phyloP scores from a whole-genome alignment of 2,797 vertebrate genomes.

The Geotrypetes seraphini region DNA sequence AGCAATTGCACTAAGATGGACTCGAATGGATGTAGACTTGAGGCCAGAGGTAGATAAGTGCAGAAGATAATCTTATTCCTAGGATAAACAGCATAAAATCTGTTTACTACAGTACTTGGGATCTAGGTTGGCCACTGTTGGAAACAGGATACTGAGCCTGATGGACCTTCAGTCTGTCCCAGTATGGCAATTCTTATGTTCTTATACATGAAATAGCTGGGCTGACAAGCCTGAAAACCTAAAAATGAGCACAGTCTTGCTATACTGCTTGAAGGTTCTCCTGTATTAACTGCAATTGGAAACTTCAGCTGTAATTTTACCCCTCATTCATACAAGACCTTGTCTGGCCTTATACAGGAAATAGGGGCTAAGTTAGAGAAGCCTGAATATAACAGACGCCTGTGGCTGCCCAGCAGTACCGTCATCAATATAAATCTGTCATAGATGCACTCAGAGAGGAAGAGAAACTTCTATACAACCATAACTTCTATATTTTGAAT shows the following conservation, averaged over 20 bases:
- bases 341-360: conserved; percentile 61
- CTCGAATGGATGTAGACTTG: too few relatives aligned
- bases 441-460: conserved; percentile 47
- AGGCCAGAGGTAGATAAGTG: too few relatives aligned
- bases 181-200: too few relatives aligned
- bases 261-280: conserved; percentile 34
- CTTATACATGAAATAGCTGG: neutral
- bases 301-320: conserved; percentile 56
- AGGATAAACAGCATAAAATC: too few relatives aligned
- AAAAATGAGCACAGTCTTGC: conserved; percentile 24
- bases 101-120: too few relatives aligned
- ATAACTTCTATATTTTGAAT: conserved; percentile 34
- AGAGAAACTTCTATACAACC: conserved; percentile 43
- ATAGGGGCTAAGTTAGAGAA: conserved; percentile 42
- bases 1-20: too few relatives aligned
- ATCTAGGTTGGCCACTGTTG: too few relatives aligned
- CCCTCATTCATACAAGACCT: conserved; percentile 43
- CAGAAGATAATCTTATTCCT: too few relatives aligned
- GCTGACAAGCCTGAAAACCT: neutral
- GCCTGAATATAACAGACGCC: conserved; percentile 50
- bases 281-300: conserved; percentile 51
- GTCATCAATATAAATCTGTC: conserved; percentile 61
- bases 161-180: too few relatives aligned
- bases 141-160: too few relatives aligned
- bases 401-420: conserved; percentile 33